A percentile compares a stretch with the other conserved stretches of the same genome.
phyloP scores from a whole-genome alignment of 2,797 vertebrate species.

The Gobionotothen gibberifrons region DNA sequence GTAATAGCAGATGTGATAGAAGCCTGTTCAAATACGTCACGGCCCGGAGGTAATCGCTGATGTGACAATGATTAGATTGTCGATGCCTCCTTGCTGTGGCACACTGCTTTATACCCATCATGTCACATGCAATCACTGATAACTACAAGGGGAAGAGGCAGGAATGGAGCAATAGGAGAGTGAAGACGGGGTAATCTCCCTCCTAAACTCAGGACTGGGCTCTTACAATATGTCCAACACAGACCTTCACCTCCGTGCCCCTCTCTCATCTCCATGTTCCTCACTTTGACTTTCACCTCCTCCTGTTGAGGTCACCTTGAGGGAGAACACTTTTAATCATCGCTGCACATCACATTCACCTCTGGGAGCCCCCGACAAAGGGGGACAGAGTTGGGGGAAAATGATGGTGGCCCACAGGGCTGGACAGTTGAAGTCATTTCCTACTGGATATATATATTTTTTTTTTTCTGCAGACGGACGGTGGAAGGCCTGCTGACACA shows the following conservation, averaged over 20 bases:
- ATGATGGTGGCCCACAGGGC: conserved; percentile 67
- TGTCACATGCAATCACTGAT: conserved; percentile 70
- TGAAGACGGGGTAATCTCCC: conserved; percentile 27
- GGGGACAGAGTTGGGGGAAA: conserved; percentile 62
- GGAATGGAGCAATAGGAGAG: conserved; percentile 27
- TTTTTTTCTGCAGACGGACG: conserved; percentile 67
- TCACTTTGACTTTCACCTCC: conserved; percentile 76
- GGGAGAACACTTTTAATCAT: conserved; percentile 85
- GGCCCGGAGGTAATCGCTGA: conserved; percentile 66
- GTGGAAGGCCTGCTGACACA: conserved; percentile 65
- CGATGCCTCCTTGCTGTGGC: conserved; percentile 55
- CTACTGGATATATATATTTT: conserved; percentile 74
- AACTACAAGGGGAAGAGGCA: conserved; percentile 44
- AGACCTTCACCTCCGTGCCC: conserved; percentile 46
- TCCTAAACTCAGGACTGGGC: conserved; percentile 18
- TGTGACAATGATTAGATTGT: conserved; percentile 78
- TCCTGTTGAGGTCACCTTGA: conserved; percentile 80
- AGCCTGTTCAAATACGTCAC: conserved; percentile 66
- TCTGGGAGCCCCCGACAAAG: conserved; percentile 57
- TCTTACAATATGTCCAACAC: conserved; percentile 38
- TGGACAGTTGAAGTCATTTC: conserved; percentile 80
- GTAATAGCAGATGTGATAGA: conserved; percentile 75
- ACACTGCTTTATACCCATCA: conserved; percentile 63
- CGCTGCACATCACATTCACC: conserved; percentile 77
- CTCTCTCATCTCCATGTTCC: conserved; percentile 62